These are phyloP conservation scores for Pseudochromis fuscus DNA, from an alignment of 2,797 vertebrate species.

Conservation along the genomic window DNA sequence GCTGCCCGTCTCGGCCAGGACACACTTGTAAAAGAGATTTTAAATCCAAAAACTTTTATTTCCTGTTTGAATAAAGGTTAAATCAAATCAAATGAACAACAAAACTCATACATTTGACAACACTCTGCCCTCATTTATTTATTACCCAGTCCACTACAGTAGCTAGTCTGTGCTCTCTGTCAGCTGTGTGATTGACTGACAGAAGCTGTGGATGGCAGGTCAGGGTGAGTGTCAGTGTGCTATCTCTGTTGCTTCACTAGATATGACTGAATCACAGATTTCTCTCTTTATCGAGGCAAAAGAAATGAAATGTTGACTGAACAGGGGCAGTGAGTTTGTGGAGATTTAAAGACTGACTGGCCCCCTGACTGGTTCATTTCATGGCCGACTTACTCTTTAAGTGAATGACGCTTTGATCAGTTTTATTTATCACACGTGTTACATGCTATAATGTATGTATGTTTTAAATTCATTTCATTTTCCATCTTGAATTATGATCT, in stretches of 20 bases:
- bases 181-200: constrained; percentile 68
- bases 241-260: constrained; percentile 39
- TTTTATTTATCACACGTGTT: constrained; percentile 15
- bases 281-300: constrained; percentile 25
- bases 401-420: constrained; percentile 19
- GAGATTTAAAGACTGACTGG: constrained; percentile 20
- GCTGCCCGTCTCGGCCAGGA: too few relatives aligned
- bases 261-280: constrained; percentile 48
- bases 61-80: too few relatives aligned
- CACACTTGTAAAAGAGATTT: too few relatives aligned
- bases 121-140: constrained; percentile 11
- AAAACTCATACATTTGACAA: constrained; percentile 34
- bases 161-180: constrained; percentile 37
- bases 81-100: too few relatives aligned
- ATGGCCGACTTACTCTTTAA: constrained; percentile 32
- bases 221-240: constrained; percentile 15
- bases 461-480: background rate
- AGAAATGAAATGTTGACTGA: constrained; percentile 27
- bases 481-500: too few relatives aligned
- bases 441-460: background rate
- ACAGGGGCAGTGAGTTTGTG: constrained; percentile 13
- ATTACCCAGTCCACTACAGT: constrained; percentile 11
- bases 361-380: constrained; percentile 33
- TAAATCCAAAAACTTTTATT: too few relatives aligned
- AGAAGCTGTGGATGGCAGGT: constrained; percentile 42